Percentiles rank a stretch among this genome's conserved stretches.
phyloP scores from a whole-genome alignment of 1,140 invertebrate species.

The Aphaenogaster ashmeadi region DNA sequence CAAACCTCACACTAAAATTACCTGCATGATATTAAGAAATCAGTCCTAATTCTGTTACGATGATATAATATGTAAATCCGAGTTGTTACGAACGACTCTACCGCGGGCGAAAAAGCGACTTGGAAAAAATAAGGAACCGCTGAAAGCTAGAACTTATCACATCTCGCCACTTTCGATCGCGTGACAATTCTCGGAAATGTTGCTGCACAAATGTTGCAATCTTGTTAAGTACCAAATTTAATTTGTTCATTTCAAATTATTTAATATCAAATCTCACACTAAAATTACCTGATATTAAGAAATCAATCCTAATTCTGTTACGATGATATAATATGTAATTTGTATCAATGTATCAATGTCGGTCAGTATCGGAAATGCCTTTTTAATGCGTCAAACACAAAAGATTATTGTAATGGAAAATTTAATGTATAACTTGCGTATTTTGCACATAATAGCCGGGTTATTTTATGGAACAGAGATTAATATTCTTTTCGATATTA shows the following conservation, averaged over 20 bases:
- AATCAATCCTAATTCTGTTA: neutral
- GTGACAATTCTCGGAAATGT: neutral
- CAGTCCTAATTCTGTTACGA: neutral
- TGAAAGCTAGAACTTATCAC: neutral
- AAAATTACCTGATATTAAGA: neutral
- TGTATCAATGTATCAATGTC: neutral
- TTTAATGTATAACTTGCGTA: neutral
- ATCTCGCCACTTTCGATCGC: neutral
- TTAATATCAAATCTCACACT: neutral
- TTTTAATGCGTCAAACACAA: neutral
- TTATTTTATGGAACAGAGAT: constrained; percentile 1
- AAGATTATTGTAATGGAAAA: neutral
- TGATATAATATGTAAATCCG: constrained; percentile 66
- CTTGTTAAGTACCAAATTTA: no score
- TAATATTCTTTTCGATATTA: constrained; percentile 6
- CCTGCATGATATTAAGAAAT: neutral
- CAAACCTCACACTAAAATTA: neutral
- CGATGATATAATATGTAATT: neutral
- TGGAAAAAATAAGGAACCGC: constrained; percentile 46
- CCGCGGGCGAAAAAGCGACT: constrained; percentile 19
- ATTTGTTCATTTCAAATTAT: neutral
- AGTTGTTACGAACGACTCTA: constrained; percentile 61
- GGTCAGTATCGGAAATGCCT: neutral
- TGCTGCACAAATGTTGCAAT: neutral
- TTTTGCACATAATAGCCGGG: neutral